Evolutionary conservation across 2,888 invertebrate species (phyloP), one percentile per base, ranked within the genome.

Genomic region (Tribolium freemani): DNA sequence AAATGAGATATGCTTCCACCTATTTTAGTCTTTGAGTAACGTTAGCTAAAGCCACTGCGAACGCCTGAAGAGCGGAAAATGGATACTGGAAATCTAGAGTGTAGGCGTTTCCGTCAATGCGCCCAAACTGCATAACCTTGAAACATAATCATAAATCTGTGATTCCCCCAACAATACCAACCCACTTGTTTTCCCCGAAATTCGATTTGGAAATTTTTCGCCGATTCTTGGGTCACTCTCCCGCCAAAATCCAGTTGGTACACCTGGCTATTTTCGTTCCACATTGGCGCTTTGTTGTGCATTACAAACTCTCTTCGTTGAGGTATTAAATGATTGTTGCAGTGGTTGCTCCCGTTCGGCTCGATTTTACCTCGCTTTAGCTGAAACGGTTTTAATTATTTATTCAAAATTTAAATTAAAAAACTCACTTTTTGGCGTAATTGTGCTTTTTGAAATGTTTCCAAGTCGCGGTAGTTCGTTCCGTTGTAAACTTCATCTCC

Each of bases 161-260:
- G 5, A 1, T 26, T 5, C 26, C 26, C 26, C 26, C 5, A 38
- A 8, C 1, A 38, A n/a, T 51, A 44, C 10, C 54, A 48, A 56
- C 82, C 82, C 81, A 97, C 98, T 93, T 98, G 98, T 88, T 96
- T 96, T 76, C 96, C 97, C 79, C 95, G 92, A 86, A 96, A 97
- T 87, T 98, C 98, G 70, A 99, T 98, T 88, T 99, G 99, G 87
- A 99, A 99, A 88, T 99, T 99, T 88, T 99, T 99, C 10, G 99
- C 99, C 50, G 98, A 98, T 87, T 99, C 99, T 87, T 99, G 99
- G 2, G 99, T 99, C 72, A 99, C 99, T 77, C 99, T 90, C 8
- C 99, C 99, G 3, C 99, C 99, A 88, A 99, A 99, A 88, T 99
- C 99, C 51, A 99, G 89, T 85, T 99, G 99, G 88, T 99, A 99